Conservation (phyloP, 2,113 vertebrate genomes). For the Platichthys stellatus region DNA sequence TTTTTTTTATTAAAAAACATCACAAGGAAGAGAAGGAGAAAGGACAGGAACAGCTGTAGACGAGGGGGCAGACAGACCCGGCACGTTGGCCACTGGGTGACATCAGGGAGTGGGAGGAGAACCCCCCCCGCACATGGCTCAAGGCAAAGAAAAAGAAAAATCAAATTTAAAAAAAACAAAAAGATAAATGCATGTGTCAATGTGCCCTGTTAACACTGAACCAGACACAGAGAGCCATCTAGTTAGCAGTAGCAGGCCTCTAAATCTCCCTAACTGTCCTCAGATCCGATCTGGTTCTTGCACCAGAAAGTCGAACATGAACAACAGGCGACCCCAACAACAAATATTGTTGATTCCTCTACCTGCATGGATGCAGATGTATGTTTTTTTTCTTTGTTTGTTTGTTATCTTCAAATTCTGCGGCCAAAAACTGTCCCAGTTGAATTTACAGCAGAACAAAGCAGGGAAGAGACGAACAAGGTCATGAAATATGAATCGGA, state of each 20-base stretch:
- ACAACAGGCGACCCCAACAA: constrained; percentile 48
- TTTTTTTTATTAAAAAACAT: constrained; percentile 73
- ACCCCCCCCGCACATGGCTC: constrained; percentile 44
- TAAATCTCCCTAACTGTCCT: constrained; percentile 52
- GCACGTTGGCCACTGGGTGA: constrained; percentile 69
- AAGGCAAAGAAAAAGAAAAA: constrained; percentile 32
- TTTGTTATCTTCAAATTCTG: constrained; percentile 39
- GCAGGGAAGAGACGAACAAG: constrained; percentile 43
- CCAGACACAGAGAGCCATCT: constrained; percentile 45
- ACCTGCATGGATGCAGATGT: constrained; percentile 59
- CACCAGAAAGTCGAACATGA: constrained; percentile 49
- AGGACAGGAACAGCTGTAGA: constrained; percentile 81
- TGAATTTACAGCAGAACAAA: constrained; percentile 50
- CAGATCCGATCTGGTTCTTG: constrained; percentile 38
- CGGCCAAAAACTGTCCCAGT: constrained; percentile 38
- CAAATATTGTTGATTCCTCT: constrained; percentile 70
- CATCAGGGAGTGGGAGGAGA: constrained; percentile 54
- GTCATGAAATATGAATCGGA: constrained; percentile 65
- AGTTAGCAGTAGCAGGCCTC: constrained; percentile 55
- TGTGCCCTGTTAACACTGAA: constrained; percentile 43
- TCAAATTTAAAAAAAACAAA: constrained; percentile 3
- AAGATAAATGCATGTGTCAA: constrained; percentile 41
- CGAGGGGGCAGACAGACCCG: constrained; percentile 64
- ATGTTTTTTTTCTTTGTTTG: neutral
- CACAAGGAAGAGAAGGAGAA: constrained; percentile 79